Base-by-base conservation (phyloP, 2,113 vertebrate species). In the Hoplias malabaricus region DNA sequence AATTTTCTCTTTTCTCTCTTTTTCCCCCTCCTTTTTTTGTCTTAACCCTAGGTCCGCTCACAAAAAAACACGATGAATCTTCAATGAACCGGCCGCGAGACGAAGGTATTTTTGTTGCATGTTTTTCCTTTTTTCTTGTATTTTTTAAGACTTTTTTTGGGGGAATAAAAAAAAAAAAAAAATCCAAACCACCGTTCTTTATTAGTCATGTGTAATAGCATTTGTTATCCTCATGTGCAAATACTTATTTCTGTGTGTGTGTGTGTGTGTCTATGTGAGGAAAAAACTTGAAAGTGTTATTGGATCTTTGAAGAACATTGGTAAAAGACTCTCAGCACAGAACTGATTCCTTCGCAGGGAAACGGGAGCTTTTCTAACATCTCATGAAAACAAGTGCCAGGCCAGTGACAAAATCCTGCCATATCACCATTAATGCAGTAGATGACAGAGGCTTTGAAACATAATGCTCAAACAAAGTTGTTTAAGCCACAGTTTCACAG, bases 1-100 rank as follows among this genome's bases (percentile, higher is more conserved):
- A 89, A 93, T 94, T 94, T 94, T 92, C 89, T 93, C 91, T 93
- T 93, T 93, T 90, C 92, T 90, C 92, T 92, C 48, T 53, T 53
- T 93, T 92, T 90, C 90, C 91, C 90, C 90, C 78, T 77, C 66
- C 90, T 87, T 73, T 95, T 95, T 94, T 96, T 94, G 94, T 95
- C 94, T 95, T 93, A 95, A 94, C 94, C 94, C 93, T 96, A 96
- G 95, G 95, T 96, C 95, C 94, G 92, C 94, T 96, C 94, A 95
- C 95, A 94, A 96, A 96, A 96, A 96, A 96, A 94, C 91, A 90
- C n/a, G 92, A 94, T 91, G 93, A 94, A 90, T 92, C 93, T 89
- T 88, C 93, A 91, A 93, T 91, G 89, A 94, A 94, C 93, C 93
- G 92, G 87, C 93, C 92, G 86, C 90, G 92, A 89, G 93, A 94